Base-by-base conservation (phyloP, 2,113 vertebrate species). In the Eulacestoma nigropectus region DNA sequence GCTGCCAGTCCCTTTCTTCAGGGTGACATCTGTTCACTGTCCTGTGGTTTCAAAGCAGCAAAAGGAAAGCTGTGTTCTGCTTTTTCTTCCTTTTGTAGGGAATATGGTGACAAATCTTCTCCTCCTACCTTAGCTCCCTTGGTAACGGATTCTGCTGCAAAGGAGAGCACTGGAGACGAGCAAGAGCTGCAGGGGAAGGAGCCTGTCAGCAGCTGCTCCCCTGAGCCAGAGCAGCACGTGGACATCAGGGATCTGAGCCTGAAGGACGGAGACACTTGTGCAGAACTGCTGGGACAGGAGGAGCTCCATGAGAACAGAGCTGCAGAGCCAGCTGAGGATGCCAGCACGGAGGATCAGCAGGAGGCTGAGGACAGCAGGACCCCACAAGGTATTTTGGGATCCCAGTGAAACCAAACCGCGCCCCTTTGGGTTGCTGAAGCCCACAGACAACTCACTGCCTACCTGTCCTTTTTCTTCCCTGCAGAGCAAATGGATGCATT, bases 401-500 rank as follows among this genome's bases (percentile, higher is more conserved):
- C 20, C 27, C 44, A 23, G 9, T 33, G 7, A 37, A 67, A 55
- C 44, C 65, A 68, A 26, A 12, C 41, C 30, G 0, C 11, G 12
- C 6, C 42, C 47, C 25, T 74, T 26, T 13, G 53, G 23, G 63
- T 60, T 63, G 33, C 47, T 50, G 64, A 30, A 83, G 22, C 32
- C 17, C 62, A 16, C 47, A 14, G 1, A 13, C 17, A 52, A 1
- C 78, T 92, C 50, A 79, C 1, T 0, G 41, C 73, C 75, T 21
- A 0, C 46, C 55, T 89, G 56, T 70, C 8, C 65, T 70, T 22
- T 86, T 84, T 11, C 79, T 19, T 56, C 84, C 87, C 95, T 97
- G 95, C 98, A 99, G 99, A 99, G 84, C 97, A 98, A 92, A 99
- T 99, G 99, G 99, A 99, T 41, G 97, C 97, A 14, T 95, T 99